Base-by-base conservation (phyloP, 2,888 invertebrate genomes). In the Drosophila putrida region DNA sequence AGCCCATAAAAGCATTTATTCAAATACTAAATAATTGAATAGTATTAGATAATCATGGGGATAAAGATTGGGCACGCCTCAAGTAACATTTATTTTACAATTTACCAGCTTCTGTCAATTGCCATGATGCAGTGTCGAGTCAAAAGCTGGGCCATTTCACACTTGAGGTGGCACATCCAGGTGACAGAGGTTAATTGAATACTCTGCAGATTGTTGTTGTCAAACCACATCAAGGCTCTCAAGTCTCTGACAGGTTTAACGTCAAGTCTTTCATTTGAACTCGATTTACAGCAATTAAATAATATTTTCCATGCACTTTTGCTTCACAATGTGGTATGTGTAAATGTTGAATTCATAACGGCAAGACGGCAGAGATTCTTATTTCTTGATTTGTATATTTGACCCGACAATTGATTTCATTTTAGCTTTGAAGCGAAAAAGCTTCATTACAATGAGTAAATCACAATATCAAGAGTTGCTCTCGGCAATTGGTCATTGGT, bases 381-480 rank as follows among this genome's bases (percentile, higher is more conserved):
- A 47, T 20, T 41, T n/a, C n/a, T 10, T 27, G 20, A 44, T 6
- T 28, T 38, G 8, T 27, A 31, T 47, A 47, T 43, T 65, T 54
- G 49, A 54, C 25, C 36, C 44, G 49, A 20, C 43, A 53, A 61
- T 63, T 62, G 55, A 68, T 54, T 54, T 47, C 13, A 59, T 44
- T 60, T 43, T 15, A 38, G 38, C 55, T 44, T 55, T 20, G 39
- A 44, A 38, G 50, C 58, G 63, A 38, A 66, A 67, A 73, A 43
- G 69, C 39, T 55, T 59, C 60, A 79, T 70, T 63, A 63, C 57
- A 72, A 62, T 49, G 55, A 58, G 59, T 70, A 72, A 85, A 83
- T 88, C 78, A 77, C 82, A 81, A 61, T 70, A 86, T 86, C 79
- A 79, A 61, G 51, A 63, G 53, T 44, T 55, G 41, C 54, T 55